Conservation (phyloP, 2,888 invertebrate species). For the Leptopterna dolabrata region DNA sequence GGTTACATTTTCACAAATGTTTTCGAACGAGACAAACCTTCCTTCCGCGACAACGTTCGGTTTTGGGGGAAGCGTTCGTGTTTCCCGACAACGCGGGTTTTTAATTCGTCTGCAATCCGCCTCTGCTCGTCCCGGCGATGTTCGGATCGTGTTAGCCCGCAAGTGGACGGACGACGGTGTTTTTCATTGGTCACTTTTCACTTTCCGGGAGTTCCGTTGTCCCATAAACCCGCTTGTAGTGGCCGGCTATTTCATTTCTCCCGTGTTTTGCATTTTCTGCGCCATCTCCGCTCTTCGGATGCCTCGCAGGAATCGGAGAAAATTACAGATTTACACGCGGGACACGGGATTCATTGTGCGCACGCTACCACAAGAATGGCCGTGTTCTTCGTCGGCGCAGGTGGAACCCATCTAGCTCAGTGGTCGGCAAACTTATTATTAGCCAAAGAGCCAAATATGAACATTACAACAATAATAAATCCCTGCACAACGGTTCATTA, state of each 20-base stretch:
- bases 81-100: not conserved
- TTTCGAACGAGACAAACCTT: not conserved
- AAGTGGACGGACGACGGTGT: not conserved
- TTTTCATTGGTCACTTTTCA: not conserved
- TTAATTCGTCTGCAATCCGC: conserved; percentile 6
- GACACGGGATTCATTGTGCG: no score
- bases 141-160: not conserved
- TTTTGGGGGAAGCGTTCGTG: not conserved
- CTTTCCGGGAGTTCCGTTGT: not conserved
- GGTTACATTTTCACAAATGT: conserved; percentile 14
- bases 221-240: not conserved
- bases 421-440: no score
- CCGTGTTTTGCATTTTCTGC: not conserved
- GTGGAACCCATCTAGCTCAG: no score
- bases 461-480: no score
- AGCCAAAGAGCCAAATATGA: no score
- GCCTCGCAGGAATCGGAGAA: not conserved
- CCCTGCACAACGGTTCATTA: no score
- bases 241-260: not conserved
- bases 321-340: no score
- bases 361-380: no score
- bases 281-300: not conserved
- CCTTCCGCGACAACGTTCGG: not conserved
- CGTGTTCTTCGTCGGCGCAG: no score
- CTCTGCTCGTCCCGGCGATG: not conserved